Evolutionary conservation across 2,797 vertebrate species (phyloP).

Genomic region (Varecia variegata): DNA sequence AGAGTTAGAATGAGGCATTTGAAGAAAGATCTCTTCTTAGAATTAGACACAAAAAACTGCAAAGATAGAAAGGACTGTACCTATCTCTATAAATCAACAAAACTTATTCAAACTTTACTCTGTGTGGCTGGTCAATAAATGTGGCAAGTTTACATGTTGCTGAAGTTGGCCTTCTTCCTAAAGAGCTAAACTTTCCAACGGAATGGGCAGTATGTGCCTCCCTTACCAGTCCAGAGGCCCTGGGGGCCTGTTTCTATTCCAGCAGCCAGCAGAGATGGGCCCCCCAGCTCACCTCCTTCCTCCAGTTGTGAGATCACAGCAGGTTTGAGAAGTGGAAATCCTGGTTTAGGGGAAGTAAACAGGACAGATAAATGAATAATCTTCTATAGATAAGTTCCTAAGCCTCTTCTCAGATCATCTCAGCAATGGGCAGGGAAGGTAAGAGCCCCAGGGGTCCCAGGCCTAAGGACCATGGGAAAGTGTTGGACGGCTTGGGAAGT

Average conservation of each 20-base stretch:
- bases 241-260: background rate
- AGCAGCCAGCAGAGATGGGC: background rate
- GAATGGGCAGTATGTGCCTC: background rate
- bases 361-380: slow-evolving; percentile 16
- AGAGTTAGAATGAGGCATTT: background rate
- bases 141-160: background rate
- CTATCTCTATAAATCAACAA: slow-evolving; percentile 14
- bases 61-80: background rate
- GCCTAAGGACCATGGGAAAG: background rate
- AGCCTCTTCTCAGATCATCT: background rate
- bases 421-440: background rate
- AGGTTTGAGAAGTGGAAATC: slow-evolving; percentile 72
- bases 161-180: background rate
- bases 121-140: background rate
- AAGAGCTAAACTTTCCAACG: background rate
- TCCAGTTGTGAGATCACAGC: slow-evolving; percentile 71
- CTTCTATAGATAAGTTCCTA: background rate
- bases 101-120: background rate
- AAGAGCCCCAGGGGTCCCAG: background rate
- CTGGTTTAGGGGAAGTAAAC: slow-evolving; percentile 51
- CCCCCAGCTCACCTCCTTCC: slow-evolving; percentile 30
- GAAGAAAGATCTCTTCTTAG: background rate
- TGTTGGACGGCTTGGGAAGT: background rate
- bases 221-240: slow-evolving; percentile 63
- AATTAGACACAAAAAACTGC: background rate